A percentile compares a stretch with the other conserved stretches of the same genome.
Conservation (phyloP, 2,113 vertebrate genomes). For the Oryzias javanicus region DNA sequence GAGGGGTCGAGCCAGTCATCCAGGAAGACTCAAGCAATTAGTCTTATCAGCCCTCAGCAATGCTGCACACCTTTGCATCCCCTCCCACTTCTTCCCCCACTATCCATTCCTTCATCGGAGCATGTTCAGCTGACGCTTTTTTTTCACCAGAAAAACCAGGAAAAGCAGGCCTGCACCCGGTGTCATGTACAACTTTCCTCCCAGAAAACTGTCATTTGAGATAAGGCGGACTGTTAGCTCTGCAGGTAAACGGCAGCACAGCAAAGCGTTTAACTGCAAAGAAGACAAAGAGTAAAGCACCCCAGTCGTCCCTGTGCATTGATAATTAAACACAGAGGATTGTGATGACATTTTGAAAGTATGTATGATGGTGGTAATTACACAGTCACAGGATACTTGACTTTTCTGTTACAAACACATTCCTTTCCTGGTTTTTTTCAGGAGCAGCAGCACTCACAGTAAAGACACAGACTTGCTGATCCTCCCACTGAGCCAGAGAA, state of each 20-base stretch:
- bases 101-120: neutral
- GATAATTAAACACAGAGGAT: constrained; percentile 49
- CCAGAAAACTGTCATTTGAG: constrained; percentile 35
- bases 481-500: constrained; percentile 7
- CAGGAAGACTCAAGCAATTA: constrained; percentile 33
- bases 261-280: constrained; percentile 47
- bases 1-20: constrained; percentile 22
- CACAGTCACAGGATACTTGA: constrained; percentile 16
- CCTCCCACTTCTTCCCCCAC: neutral
- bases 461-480: neutral
- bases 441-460: neutral
- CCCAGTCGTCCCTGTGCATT: constrained; percentile 50
- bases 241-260: constrained; percentile 33
- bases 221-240: constrained; percentile 46
- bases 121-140: neutral
- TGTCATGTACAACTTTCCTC: constrained; percentile 3
- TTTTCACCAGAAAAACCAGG: constrained; percentile 5
- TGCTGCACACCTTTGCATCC: constrained; percentile 6
- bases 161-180: constrained; percentile 2
- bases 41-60: constrained; percentile 41
- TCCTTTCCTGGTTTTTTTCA: neutral
- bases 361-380: constrained; percentile 19
- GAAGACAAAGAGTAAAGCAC: constrained; percentile 32
- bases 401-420: constrained; percentile 29
- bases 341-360: constrained; percentile 54